Percentiles rank a stretch among this genome's conserved stretches.
These are phyloP conservation scores for Stegostoma tigrinum DNA, from an alignment of 2,113 vertebrate genomes.

Conservation along the genomic window DNA sequence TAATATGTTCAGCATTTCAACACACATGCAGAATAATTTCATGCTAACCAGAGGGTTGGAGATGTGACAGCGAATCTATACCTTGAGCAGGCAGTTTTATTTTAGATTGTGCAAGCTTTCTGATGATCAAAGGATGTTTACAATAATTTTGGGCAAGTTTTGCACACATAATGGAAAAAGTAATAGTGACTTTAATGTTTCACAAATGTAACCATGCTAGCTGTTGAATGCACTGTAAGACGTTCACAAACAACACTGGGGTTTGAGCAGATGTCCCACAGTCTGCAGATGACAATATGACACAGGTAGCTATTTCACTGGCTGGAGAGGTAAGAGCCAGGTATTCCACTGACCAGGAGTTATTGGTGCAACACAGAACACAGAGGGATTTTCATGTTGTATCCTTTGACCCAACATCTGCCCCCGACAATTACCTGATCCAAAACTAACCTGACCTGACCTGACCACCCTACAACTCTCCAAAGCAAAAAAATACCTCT, in stretches of 20 bases:
- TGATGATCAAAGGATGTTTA: not conserved
- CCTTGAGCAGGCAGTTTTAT: not conserved
- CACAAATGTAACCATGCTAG: not conserved
- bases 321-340: not conserved
- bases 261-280: not conserved
- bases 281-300: not conserved
- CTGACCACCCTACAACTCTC: too few relatives aligned
- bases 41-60: not conserved
- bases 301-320: not conserved
- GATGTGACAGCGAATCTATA: not conserved
- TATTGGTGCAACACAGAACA: too few relatives aligned
- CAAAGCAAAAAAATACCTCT: too few relatives aligned
- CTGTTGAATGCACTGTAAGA: not conserved
- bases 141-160: not conserved
- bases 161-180: not conserved
- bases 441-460: too few relatives aligned
- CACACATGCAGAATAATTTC: not conserved
- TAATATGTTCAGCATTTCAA: slow-evolving; percentile 20
- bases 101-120: not conserved
- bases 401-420: too few relatives aligned
- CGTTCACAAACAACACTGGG: not conserved
- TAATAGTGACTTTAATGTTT: not conserved
- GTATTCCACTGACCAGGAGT: too few relatives aligned
- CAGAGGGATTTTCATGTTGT: too few relatives aligned
- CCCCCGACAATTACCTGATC: too few relatives aligned